These are phyloP conservation scores for Plutomurus gul DNA, from an alignment of 1,140 invertebrate species.

Conservation along the genomic window DNA sequence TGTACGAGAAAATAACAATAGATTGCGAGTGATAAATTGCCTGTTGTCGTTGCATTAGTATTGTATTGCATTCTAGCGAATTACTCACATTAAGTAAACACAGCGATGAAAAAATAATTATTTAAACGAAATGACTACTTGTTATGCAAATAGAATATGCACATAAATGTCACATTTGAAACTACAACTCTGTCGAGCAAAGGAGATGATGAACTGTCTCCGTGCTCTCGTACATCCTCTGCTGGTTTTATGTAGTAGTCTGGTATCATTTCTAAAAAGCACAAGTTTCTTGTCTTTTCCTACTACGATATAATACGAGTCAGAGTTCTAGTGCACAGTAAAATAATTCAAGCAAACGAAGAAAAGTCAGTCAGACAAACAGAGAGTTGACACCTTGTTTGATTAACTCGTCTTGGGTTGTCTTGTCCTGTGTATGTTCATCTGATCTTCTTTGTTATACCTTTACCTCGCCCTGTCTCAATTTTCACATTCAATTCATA, in stretches of 20 bases:
- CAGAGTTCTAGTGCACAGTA: no score
- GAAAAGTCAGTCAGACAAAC: background rate
- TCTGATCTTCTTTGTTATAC: background rate
- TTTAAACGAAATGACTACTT: background rate
- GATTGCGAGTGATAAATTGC: slow-evolving; percentile 6
- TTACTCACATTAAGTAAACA: slow-evolving; percentile 15
- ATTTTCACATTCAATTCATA: slow-evolving; percentile 7
- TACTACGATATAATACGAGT: no score
- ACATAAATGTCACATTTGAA: slow-evolving; percentile 21
- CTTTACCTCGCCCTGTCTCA: background rate
- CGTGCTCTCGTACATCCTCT: background rate
- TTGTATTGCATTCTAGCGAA: slow-evolving; percentile 19
- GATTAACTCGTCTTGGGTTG: slow-evolving; percentile 23
- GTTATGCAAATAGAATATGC: slow-evolving; percentile 4
- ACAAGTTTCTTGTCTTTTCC: no score
- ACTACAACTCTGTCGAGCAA: slow-evolving; percentile 13
- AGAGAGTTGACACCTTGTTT: slow-evolving; percentile 21
- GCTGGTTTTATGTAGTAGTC: no score
- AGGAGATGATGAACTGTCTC: slow-evolving; percentile 1
- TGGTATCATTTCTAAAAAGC: no score
- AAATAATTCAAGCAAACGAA: background rate
- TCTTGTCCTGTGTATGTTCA: slow-evolving; percentile 2
- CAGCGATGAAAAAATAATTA: slow-evolving; percentile 5
- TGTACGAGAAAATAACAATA: background rate
- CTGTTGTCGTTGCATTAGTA: slow-evolving; percentile 1